Evolutionary conservation across 2,113 vertebrate genomes (phyloP), one percentile per base, ranked within the genome.

Genomic region (Crypturellus undulatus): DNA sequence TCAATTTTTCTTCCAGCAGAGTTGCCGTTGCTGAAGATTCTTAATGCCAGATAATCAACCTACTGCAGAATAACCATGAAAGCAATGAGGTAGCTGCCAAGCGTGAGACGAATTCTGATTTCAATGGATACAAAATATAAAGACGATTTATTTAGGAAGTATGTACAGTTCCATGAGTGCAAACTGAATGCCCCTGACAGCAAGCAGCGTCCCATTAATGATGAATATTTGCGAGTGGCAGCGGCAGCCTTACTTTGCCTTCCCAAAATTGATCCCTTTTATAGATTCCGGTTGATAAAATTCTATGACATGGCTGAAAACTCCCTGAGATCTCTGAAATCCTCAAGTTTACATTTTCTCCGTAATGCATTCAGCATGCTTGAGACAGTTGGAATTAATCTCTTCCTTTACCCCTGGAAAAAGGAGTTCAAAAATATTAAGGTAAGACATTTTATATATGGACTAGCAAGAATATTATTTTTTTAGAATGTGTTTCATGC

Each of bases 361-460:
- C 98, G 98, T 96, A 98, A 95, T 78, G 99, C 99, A 52, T 99
- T 99, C 79, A 97, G 97, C 70, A 97, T 98, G 71, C 96, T 99
- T 2, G 99, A 99, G 96, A 99, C 98, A 1, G 90, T 99, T 96
- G 99, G 98, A 81, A 97, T 99, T 96, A 99, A 99, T 96, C 98
- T 99, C 63, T 98, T 99, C 87, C 99, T 99, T 64, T 99, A 99
- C 94, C 99, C 99, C 11, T 99, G 99, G 99, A 99, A 99, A 97
- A 99, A 99, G 96, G 99, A 99, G 87, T 99, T 99, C 97, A 98
- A 98, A 93, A 99, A 96, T 93, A 99, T 99, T 93, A 99, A 99
- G 98, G 99, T 99, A 96, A 96, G 97, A 40, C 5, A 2, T 71
- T 80, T 80, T 18, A 34, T 36, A 9, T 43, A 36, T 83, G 79